A percentile compares a stretch with the other conserved stretches of the same genome.
phyloP scores from a whole-genome alignment of 2,888 invertebrate species.

The Trisateles emortualis region DNA sequence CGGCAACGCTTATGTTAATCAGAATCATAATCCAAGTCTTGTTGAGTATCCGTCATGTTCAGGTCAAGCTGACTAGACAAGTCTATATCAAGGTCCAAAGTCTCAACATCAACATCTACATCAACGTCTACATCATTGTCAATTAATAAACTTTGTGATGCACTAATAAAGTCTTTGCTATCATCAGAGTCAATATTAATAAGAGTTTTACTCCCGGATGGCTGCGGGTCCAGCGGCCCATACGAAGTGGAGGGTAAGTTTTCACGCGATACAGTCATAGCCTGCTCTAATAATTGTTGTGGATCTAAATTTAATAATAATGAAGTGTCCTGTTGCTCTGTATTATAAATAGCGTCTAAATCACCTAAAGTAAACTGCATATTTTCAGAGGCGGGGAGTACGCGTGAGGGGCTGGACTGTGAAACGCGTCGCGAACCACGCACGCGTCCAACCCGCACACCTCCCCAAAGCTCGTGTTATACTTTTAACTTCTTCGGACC shows the following conservation, averaged over 20 bases:
- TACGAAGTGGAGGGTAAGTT: slow-evolving; percentile 4
- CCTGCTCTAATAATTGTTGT: slow-evolving; percentile 39
- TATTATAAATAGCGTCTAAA: slow-evolving; percentile 68
- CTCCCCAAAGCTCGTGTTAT: slow-evolving; percentile 68
- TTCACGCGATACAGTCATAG: slow-evolving; percentile 30
- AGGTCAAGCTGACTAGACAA: slow-evolving; percentile 30
- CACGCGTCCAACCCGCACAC: slow-evolving; percentile 51
- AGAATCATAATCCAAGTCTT: slow-evolving; percentile 32
- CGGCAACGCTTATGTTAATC: slow-evolving; percentile 13
- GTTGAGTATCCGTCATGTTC: slow-evolving; percentile 22
- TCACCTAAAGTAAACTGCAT: slow-evolving; percentile 68
- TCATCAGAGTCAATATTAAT: slow-evolving; percentile 36
- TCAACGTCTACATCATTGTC: slow-evolving; percentile 39
- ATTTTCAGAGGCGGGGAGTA: slow-evolving; percentile 61
- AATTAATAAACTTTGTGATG: slow-evolving; percentile 29
- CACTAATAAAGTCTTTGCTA: slow-evolving; percentile 43
- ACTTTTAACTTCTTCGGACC: slow-evolving; percentile 86
- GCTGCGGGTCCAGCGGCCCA: slow-evolving; percentile 3
- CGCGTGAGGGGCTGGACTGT: slow-evolving; percentile 90
- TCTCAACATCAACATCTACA: slow-evolving; percentile 33
- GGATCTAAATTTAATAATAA: slow-evolving; percentile 42
- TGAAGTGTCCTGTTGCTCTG: slow-evolving; percentile 52
- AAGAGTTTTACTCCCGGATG: slow-evolving; percentile 10
- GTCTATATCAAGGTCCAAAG: slow-evolving; percentile 1
- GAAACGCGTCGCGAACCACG: slow-evolving; percentile 91